Percentiles rank a stretch among this genome's conserved stretches.
Evolutionary conservation across 35 echinoderm and acorn worm species (phyloP).

Genomic region (Anneissia japonica): DNA sequence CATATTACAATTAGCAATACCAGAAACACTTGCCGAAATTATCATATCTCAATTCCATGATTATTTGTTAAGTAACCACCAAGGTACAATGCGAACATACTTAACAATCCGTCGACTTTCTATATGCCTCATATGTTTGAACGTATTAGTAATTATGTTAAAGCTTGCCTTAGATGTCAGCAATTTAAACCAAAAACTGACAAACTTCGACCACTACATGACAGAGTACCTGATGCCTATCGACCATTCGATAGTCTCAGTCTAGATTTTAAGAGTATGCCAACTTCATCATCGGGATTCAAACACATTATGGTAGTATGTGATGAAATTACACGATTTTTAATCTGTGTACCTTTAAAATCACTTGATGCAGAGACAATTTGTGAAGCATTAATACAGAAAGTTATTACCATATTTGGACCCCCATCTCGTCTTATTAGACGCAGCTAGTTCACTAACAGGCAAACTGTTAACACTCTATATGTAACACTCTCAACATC

Average conservation of each 20-base stretch:
- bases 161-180: slow-evolving; percentile 36
- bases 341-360: slow-evolving; percentile 1
- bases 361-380: slow-evolving; percentile 19
- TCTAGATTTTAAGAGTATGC: slow-evolving; percentile 49
- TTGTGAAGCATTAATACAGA: slow-evolving; percentile 15
- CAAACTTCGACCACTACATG: slow-evolving; percentile 17
- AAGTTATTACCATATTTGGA: slow-evolving; percentile 20
- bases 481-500: slow-evolving; percentile 19
- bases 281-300: slow-evolving; percentile 18
- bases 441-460: slow-evolving; percentile 3
- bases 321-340: slow-evolving; percentile 33
- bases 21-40: slow-evolving; percentile 10
- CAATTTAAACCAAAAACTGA: slow-evolving; percentile 43
- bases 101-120: slow-evolving; percentile 13
- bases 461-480: not conserved
- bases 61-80: slow-evolving; percentile 31
- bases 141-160: slow-evolving; percentile 21
- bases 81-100: slow-evolving; percentile 47
- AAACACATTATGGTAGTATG: slow-evolving; percentile 35
- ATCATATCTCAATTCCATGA: slow-evolving; percentile 39
- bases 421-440: slow-evolving; percentile 9
- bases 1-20: slow-evolving; percentile 38
- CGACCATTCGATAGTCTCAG: slow-evolving; percentile 23
- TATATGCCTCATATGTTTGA: slow-evolving; percentile 31
- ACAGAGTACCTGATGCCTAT: slow-evolving; percentile 24